Evolutionary conservation across 2,113 vertebrate genomes (phyloP), one percentile per base, ranked within the genome.

Genomic region (Oreotrochilus melanogaster): DNA sequence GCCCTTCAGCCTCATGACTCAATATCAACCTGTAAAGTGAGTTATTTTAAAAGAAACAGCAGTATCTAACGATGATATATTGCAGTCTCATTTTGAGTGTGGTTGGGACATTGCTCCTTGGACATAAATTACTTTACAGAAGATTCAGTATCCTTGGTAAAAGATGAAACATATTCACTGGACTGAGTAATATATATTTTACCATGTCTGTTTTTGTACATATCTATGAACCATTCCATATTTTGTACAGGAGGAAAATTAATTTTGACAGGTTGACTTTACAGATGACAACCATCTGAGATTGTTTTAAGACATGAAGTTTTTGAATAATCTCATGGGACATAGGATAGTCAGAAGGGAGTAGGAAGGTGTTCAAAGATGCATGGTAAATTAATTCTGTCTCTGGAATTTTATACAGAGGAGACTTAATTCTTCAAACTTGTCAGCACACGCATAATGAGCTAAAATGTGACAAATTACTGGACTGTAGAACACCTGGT

Each of bases 391-490:
- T 93, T 93, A 71, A 89, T 92, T 89, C 86, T 27, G 19, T 14
- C 11, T 53, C 69, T 78, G 50, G 19, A 75, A 78, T 89, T 92
- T 87, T 22, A 33, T 53, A 57, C 37, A 33, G 65, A 78, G 54
- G 56, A 48, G 47, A 37, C 27, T 62, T 74, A 84, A 76, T 70
- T 80, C 35, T 72, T 92, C 78, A 45, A 76, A 80, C 70, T 78
- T 92, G 83, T 80, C 65, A 88, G 37, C 18, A 60, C 0, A 0
- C 78, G 47, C 73, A 60, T 74, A 93, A 85, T 84, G 76, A 92
- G 78, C 35, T 87, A 81, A 96, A 92, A 84, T 78, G 60, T 94
- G 88, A 89, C 72, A 93, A 48, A 94, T 84, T 78, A 45, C 57
- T 75, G 31, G 53, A 15, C 53, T 82, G 57, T 92, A 45, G n/a